Base-by-base conservation (phyloP, 2,113 vertebrate genomes). In the Lates calcarifer region DNA sequence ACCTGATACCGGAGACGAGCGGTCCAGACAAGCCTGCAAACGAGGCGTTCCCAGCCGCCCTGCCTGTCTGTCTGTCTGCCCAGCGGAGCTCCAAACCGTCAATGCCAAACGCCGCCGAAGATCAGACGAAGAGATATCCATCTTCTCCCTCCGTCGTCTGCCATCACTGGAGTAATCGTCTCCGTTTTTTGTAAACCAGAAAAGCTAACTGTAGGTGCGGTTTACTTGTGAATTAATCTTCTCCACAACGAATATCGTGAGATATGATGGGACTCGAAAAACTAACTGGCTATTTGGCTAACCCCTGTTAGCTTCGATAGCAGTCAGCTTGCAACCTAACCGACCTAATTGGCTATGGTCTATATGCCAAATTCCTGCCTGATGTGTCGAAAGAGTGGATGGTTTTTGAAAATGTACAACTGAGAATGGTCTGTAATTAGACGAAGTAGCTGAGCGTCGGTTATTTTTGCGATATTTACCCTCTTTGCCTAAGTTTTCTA, bases 21-120 rank as follows among this genome's bases (percentile, higher is more conserved):
- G 91, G 89, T 94, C 92, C 91, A 94, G 92, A 94, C 93, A 75
- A 92, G 87, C 87, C 87, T 86, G 90, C 87, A 89, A 93, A 92
- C 87, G 90, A 93, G 93, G 93, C 93, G 93, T 93, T 93, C 87
- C 91, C 92, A 86, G 89, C 92, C 90, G 84, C 90, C 86, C 87
- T 47, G 80, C 45, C 91, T 85, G 89, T 80, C 88, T 89, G 86
- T 81, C 84, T 77, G 84, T 43, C 81, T 84, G 75, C 70, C 70
- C 51, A 47, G 69, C 70, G 83, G 77, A 86, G 88, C 83, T 76
- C 49, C 77, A 35, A 28, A 73, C 43, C 68, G 57, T 82, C 79
- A 82, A 56, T 74, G 77, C 73, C 83, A 65, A 84, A 71, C 66
- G 72, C 72, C 15, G 76, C 76, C 68, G 82, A 78, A 63, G 67